Evolutionary conservation across 2,888 invertebrate species (phyloP), one percentile per base, ranked within the genome.

Genomic region (Lordiphosa fenestrarum): DNA sequence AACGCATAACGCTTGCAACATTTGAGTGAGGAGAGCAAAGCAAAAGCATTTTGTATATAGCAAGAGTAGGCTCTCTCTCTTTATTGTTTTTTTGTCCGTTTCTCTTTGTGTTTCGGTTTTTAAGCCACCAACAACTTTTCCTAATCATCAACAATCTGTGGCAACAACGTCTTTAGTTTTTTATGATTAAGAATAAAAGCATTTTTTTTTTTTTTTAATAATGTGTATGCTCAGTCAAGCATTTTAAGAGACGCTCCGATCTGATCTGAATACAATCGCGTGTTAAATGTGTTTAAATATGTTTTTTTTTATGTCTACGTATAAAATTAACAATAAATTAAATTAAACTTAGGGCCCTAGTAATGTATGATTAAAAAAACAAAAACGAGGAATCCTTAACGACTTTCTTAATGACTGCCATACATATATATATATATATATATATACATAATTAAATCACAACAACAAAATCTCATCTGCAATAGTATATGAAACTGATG

Each of bases 371-470:
- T 47, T 33, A 42, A 51, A 37, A 53, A 13, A 15, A 33, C 19
- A 40, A 38, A 40, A 42, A 41, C 15, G 12, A 62, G 75, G 61
- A 80, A 84, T 78, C 80, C 80, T 83, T 80, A 82, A 78, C 85
- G 85, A 84, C 83, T 84, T 84, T 84, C 80, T 82, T 72, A 82
- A 73, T 73, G 84, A 80, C 80, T 80, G 81, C 80, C 81, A 85
- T 84, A 76, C 68, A 78, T 73, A 75, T 68, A 55, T 54, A 53
- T 60, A 52, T 38, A 53, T 48, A 52, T 54, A 50, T 47, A 63
- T 56, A 36, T 35, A 54, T 53, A 44, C 53, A 37, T n/a, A 23
- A 12, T 44, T 38, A 54, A 35, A 50, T 54, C 40, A 40, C 40
- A n/a, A 46, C 13, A 9, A 30, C 30, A 30, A 30, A 30, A 30